phyloP scores from a whole-genome alignment of 2,888 invertebrate species.

The Leptinotarsa haldemani region DNA sequence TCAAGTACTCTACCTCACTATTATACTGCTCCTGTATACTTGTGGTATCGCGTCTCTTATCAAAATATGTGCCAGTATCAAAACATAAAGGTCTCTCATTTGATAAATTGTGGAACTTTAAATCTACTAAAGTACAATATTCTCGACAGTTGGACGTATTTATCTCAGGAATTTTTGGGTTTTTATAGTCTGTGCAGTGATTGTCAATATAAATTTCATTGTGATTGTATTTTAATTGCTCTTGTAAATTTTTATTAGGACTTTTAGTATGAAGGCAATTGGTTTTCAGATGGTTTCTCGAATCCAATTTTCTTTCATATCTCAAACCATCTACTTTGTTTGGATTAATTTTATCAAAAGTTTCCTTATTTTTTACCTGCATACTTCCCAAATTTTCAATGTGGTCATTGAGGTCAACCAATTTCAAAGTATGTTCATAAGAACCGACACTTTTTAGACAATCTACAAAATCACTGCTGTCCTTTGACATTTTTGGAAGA shows the following conservation, averaged over 20 bases:
- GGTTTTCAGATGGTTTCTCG: conserved; percentile 34
- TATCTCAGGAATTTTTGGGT: conserved; percentile 26
- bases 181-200: conserved; percentile 41
- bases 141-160: conserved; percentile 42
- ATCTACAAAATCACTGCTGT: conserved; percentile 50
- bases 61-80: conserved; percentile 62
- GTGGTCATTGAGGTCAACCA: conserved; percentile 49
- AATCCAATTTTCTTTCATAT: conserved; percentile 29
- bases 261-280: conserved; percentile 35
- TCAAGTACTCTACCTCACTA: conserved; percentile 59
- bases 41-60: conserved; percentile 55
- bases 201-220: conserved; percentile 32
- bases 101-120: conserved; percentile 46
- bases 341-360: conserved; percentile 33
- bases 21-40: conserved; percentile 57
- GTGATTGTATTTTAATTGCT: conserved; percentile 20
- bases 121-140: conserved; percentile 48
- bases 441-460: conserved; percentile 55
- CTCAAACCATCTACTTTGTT: conserved; percentile 35
- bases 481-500: conserved; percentile 52
- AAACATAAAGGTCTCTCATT: conserved; percentile 49
- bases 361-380: conserved; percentile 44
- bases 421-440: conserved; percentile 55
- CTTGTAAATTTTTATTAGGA: conserved; percentile 29
- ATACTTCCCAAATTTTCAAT: conserved; percentile 49